Conservation (phyloP, 1,140 invertebrate species). For the Drosophila melanica region DNA sequence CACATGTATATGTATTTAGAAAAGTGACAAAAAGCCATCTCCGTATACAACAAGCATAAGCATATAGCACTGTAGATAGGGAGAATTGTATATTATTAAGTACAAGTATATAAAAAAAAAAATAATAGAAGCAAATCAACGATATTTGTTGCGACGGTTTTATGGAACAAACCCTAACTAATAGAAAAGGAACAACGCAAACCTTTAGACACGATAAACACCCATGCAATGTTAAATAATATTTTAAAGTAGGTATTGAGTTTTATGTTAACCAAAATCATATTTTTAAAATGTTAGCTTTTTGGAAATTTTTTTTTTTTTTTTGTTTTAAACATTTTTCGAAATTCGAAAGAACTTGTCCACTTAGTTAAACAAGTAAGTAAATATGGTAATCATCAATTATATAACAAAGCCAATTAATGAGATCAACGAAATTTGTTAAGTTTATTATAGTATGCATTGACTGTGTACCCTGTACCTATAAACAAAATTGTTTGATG, state of each 20-base stretch:
- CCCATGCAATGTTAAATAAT: slow-evolving; percentile 8
- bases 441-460: slow-evolving; percentile 16
- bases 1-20: slow-evolving; percentile 44
- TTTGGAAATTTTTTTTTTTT: slow-evolving; percentile 29
- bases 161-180: slow-evolving; percentile 58
- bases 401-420: slow-evolving; percentile 24
- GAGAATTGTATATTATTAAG: slow-evolving; percentile 63
- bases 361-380: slow-evolving; percentile 3
- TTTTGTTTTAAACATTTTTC: slow-evolving; percentile 10
- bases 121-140: slow-evolving; percentile 46
- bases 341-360: slow-evolving; percentile 14
- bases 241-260: slow-evolving; percentile 23
- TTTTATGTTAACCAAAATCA: slow-evolving; percentile 23
- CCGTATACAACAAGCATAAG: slow-evolving; percentile 40
- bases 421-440: slow-evolving; percentile 67
- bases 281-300: slow-evolving; percentile 27
- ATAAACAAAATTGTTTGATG: not conserved
- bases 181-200: slow-evolving; percentile 65
- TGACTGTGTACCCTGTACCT: slow-evolving; percentile 20
- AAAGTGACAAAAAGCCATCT: slow-evolving; percentile 13
- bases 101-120: slow-evolving; percentile 36
- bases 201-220: slow-evolving; percentile 36
- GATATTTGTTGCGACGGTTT: slow-evolving; percentile 62
- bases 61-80: slow-evolving; percentile 76
- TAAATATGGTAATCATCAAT: slow-evolving; percentile 8